Evolutionary conservation across 2,888 invertebrate genomes (phyloP).

Genomic region (Autographa pulchrina): DNA sequence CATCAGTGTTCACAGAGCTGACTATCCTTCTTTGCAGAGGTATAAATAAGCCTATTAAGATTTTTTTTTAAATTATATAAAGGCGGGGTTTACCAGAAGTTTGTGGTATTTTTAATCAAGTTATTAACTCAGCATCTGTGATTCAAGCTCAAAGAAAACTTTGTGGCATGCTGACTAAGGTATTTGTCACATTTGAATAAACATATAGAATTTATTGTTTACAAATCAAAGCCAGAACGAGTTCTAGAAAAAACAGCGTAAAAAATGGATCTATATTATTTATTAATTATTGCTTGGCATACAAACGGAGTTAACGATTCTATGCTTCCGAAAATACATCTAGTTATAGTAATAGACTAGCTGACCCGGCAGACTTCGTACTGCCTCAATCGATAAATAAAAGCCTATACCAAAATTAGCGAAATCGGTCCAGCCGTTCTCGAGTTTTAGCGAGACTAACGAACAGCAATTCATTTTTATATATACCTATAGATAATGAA

Average conservation of each 20-base stretch:
- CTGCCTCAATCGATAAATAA: too few species aligned
- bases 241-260: not conserved
- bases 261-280: too few species aligned
- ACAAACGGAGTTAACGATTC: not conserved
- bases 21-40: not conserved
- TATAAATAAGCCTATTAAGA: not conserved
- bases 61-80: slow-evolving; percentile 20
- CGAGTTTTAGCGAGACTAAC: too few species aligned
- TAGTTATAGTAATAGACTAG: slow-evolving; percentile 7
- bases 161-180: not conserved
- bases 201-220: too few species aligned
- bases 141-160: slow-evolving; percentile 3
- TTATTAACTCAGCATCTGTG: slow-evolving; percentile 6
- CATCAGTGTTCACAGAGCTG: too few species aligned
- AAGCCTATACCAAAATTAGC: too few species aligned
- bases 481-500: too few species aligned
- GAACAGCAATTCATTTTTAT: too few species aligned
- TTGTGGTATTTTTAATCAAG: slow-evolving; percentile 14
- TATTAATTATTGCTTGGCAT: not conserved
- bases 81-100: slow-evolving; percentile 14
- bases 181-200: not conserved
- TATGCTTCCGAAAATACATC: not conserved
- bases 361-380: too few species aligned
- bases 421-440: too few species aligned
- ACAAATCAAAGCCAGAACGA: too few species aligned